These are phyloP conservation scores for Blennius ocellaris DNA, from an alignment of 2,113 vertebrate genomes.

Conservation along the genomic window DNA sequence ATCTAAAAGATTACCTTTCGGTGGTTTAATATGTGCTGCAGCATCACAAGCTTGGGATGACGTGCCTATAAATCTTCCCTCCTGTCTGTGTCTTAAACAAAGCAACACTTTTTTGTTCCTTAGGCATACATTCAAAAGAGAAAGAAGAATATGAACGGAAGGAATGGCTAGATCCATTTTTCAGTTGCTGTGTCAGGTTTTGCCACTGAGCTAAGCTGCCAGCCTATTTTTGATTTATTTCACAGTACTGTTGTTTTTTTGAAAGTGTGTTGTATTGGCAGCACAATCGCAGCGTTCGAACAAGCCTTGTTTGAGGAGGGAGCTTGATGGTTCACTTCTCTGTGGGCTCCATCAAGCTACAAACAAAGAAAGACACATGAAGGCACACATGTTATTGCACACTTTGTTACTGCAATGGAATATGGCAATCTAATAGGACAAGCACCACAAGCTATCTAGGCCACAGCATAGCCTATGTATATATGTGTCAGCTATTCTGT, in stretches of 20 bases:
- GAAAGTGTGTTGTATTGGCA: slow-evolving; percentile 51
- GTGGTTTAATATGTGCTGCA: background rate
- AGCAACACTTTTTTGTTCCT: background rate
- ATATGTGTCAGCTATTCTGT: slow-evolving; percentile 18
- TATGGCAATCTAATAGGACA: slow-evolving; percentile 8
- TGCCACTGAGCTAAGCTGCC: slow-evolving; percentile 30
- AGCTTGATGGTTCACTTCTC: slow-evolving; percentile 41
- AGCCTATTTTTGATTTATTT: slow-evolving; percentile 54
- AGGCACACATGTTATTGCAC: slow-evolving; percentile 16
- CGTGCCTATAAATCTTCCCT: slow-evolving; percentile 1
- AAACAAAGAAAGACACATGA: slow-evolving; percentile 13
- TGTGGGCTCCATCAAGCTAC: slow-evolving; percentile 4
- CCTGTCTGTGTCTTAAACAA: background rate
- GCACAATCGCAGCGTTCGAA: slow-evolving; percentile 19
- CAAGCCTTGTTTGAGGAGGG: slow-evolving; percentile 29
- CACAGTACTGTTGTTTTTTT: slow-evolving; percentile 46
- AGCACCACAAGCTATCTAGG: slow-evolving; percentile 13
- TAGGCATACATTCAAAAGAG: background rate
- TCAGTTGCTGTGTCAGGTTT: slow-evolving; percentile 20
- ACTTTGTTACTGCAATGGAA: slow-evolving; percentile 14
- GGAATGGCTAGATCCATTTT: slow-evolving; percentile 19
- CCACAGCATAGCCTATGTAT: slow-evolving; percentile 1
- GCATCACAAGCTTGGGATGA: background rate
- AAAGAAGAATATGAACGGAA: slow-evolving; percentile 16
- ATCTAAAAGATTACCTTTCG: background rate